Percentiles rank a stretch among this genome's conserved stretches.
Evolutionary conservation across 2,888 invertebrate genomes (phyloP).

Genomic region (Drosophila diplacantha): DNA sequence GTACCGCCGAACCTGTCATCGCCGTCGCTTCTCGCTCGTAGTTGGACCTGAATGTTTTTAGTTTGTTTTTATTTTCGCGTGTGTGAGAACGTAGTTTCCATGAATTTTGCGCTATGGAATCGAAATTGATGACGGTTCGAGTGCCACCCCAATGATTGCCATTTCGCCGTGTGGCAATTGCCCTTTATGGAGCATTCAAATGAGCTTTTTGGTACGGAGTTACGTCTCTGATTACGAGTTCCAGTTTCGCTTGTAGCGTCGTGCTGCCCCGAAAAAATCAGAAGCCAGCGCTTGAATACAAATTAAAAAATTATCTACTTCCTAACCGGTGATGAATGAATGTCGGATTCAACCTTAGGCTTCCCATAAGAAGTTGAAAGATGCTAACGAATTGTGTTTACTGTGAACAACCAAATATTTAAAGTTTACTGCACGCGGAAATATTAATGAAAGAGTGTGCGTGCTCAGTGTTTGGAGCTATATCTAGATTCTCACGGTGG

Average conservation of each 20-base stretch:
- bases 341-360: conserved; percentile 27
- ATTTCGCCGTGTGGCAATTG: conserved; percentile 32
- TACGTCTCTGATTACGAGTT: conserved; percentile 39
- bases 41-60: conserved; percentile 36
- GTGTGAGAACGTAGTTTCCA: conserved; percentile 61
- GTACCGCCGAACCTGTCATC: conserved; percentile 59
- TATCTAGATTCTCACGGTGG: neutral
- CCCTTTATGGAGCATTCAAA: conserved; percentile 41
- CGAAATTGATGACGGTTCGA: conserved; percentile 58
- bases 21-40: conserved; percentile 50
- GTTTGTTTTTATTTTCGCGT: conserved; percentile 33
- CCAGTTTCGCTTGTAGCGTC: conserved; percentile 31
- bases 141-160: conserved; percentile 34
- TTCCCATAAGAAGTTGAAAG: conserved; percentile 20
- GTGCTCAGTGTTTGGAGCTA: neutral
- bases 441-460: conserved; percentile 3
- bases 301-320: conserved; percentile 45
- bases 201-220: conserved; percentile 55
- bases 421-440: conserved; percentile 9
- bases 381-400: conserved; percentile 16
- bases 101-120: conserved; percentile 65
- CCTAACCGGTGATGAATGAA: conserved; percentile 40
- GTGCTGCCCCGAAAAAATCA: conserved; percentile 23
- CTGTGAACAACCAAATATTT: conserved; percentile 18
- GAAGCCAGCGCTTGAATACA: conserved; percentile 40